Evolutionary conservation across 1,140 invertebrate species (phyloP).

Genomic region (Sinonovacula constricta): DNA sequence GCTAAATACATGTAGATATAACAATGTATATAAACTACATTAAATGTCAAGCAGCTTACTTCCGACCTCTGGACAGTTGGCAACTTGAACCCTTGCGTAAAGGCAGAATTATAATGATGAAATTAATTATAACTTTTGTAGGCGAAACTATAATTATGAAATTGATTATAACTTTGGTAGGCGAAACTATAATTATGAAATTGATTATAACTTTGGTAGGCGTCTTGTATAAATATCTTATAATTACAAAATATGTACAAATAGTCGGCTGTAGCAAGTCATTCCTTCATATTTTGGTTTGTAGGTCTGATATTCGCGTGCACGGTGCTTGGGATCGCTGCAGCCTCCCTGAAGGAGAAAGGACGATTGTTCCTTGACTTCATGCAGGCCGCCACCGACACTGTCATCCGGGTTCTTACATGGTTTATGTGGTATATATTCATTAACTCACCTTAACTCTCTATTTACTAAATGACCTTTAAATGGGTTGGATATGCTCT

Average conservation of each 20-base stretch:
- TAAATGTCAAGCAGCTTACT: too few relatives aligned
- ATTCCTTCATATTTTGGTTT: too few relatives aligned
- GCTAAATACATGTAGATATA: too few relatives aligned
- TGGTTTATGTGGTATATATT: constrained; percentile 56
- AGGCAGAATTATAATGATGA: too few relatives aligned
- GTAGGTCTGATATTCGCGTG: constrained; percentile 54
- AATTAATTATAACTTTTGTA: not conserved
- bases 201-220: not conserved
- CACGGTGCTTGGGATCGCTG: constrained; percentile 80
- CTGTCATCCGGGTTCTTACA: constrained; percentile 50
- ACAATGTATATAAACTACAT: too few relatives aligned
- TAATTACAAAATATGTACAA: too few relatives aligned
- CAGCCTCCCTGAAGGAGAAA: constrained; percentile 89
- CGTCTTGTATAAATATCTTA: not conserved
- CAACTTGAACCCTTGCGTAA: too few relatives aligned
- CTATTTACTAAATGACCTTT: too few relatives aligned
- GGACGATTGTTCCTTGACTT: constrained; percentile 52
- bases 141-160: not conserved
- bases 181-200: not conserved
- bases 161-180: not conserved
- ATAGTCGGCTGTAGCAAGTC: too few relatives aligned
- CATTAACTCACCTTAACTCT: too few relatives aligned
- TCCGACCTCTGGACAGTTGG: too few relatives aligned
- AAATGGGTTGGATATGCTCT: too few relatives aligned
- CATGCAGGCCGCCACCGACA: constrained; percentile 47